These are phyloP conservation scores for Hofmannophila pseudospretella DNA, from an alignment of 2,888 invertebrate genomes.

Conservation along the genomic window DNA sequence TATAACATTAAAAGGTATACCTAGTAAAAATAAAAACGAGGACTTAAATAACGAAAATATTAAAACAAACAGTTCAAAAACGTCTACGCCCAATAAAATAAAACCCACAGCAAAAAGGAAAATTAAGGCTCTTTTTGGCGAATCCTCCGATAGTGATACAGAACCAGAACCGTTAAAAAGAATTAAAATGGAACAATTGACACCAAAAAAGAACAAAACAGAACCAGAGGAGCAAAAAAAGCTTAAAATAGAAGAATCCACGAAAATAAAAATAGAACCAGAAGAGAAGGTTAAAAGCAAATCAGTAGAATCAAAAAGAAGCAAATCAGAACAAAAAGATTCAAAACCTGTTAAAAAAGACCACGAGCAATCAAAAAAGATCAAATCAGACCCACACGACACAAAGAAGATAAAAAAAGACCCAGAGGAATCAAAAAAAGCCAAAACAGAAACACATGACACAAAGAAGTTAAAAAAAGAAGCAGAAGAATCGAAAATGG, in stretches of 20 bases:
- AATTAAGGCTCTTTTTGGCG: slow-evolving; percentile 72
- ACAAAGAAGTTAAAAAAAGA: slow-evolving; percentile 4
- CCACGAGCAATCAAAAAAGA: slow-evolving; percentile 9
- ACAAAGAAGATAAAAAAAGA: slow-evolving; percentile 15
- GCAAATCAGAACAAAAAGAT: slow-evolving; percentile 13
- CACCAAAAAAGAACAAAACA: slow-evolving; percentile 9
- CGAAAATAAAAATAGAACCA: slow-evolving; percentile 11
- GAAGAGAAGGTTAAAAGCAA: neutral
- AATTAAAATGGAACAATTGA: slow-evolving; percentile 2
- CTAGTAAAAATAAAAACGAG: slow-evolving; percentile 30
- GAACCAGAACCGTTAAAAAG: slow-evolving; percentile 24
- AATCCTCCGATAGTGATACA: slow-evolving; percentile 64
- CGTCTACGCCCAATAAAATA: slow-evolving; percentile 28
- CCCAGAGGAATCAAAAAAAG: slow-evolving; percentile 18
- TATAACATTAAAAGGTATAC: slow-evolving; percentile 62
- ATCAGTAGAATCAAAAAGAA: slow-evolving; percentile 21
- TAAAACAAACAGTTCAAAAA: slow-evolving; percentile 15
- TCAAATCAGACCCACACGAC: slow-evolving; percentile 5
- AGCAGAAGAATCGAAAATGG: neutral
- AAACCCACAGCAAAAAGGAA: slow-evolving; percentile 56
- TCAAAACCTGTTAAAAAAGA: slow-evolving; percentile 10
- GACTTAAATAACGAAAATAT: slow-evolving; percentile 16
- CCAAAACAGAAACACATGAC: neutral
- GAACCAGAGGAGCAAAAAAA: slow-evolving; percentile 11
- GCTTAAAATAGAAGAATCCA: slow-evolving; percentile 12